Base-by-base conservation (phyloP, 1,140 invertebrate species). In the Sitodiplosis mosellana region DNA sequence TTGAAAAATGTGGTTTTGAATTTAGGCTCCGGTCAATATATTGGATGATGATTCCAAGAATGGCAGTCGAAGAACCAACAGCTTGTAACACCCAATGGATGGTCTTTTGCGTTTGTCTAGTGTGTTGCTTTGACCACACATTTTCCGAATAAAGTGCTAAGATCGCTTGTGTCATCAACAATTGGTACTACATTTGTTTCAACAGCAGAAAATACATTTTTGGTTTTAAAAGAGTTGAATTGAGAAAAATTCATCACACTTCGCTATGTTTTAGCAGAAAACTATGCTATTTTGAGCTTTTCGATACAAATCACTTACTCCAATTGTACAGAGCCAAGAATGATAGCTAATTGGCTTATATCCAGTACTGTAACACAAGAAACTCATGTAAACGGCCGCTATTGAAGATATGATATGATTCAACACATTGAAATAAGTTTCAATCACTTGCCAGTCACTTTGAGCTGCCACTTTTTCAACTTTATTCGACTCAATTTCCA, bases 71-170 rank as follows among this genome's bases (percentile, higher is more conserved):
- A 19, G 38, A 22, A 5, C 47, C 47, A 20, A 43, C 21, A 4
- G 20, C 27, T 36, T 48, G 47, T 18, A 48, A 11, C 8, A 44
- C 18, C 47, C 47, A 48, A 36, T 48, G 47, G n/a, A 48, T 34
- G 7, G 6, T n/a, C 0, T 21, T 44, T 20, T 48, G 42, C n/a
- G 40, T 17, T 36, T n/a, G 11, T n/a, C 27, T 20, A 12, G n/a
- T 36, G 20, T 48, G 10, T 2, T 43, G n/a, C n/a, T 33, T 14
- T 34, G 47, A 40, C 14, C 27, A 33, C 6, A 33, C 17, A 15
- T 48, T 48, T 48, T 14, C 22, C 2, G 20, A 20, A 21, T 48
- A 48, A 17, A 48, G 33, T n/a, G 41, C 40, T 12, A 48, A 33
- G 34, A 48, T 44, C 1, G 38, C 21, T 48, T 48, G 40, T 21